Percentiles rank a stretch among this genome's conserved stretches.
Evolutionary conservation across 1,140 invertebrate species (phyloP).

Genomic region (Drosophila azteca): DNA sequence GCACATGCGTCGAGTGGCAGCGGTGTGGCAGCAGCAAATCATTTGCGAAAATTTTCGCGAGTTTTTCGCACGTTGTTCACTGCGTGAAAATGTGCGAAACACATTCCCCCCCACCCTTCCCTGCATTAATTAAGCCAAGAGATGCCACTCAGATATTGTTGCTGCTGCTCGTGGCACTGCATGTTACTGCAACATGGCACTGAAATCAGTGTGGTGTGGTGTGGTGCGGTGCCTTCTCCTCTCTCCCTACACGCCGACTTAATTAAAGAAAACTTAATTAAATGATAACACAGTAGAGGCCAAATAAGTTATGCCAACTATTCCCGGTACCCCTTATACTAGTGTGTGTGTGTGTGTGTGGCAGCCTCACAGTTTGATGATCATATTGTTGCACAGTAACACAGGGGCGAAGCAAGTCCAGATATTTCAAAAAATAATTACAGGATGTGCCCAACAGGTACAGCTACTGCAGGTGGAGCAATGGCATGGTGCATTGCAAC

Average conservation of each 20-base stretch:
- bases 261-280: conserved; percentile 82
- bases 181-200: conserved; percentile 62
- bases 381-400: conserved; percentile 19
- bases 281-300: conserved; percentile 73
- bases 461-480: conserved; percentile 13
- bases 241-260: conserved; percentile 59
- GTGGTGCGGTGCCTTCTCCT: conserved; percentile 40
- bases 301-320: conserved; percentile 68
- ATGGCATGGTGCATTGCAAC: not conserved
- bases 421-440: conserved; percentile 43
- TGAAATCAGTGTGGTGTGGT: conserved; percentile 41
- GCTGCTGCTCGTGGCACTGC: conserved; percentile 30
- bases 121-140: conserved; percentile 67
- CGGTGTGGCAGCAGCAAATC: conserved; percentile 33
- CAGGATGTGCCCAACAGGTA: conserved; percentile 28
- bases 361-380: conserved; percentile 29
- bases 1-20: conserved; percentile 18
- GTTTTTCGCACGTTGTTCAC: conserved; percentile 23
- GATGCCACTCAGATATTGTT: conserved; percentile 53
- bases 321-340: conserved; percentile 27
- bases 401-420: conserved; percentile 8
- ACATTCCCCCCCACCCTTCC: not conserved
- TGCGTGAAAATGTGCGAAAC: conserved; percentile 34
- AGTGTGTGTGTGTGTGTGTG: conserved; percentile 10
- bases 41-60: conserved; percentile 31